Evolutionary conservation across 2,113 vertebrate genomes (phyloP).

Genomic region (Microcebus tavaratra): DNA sequence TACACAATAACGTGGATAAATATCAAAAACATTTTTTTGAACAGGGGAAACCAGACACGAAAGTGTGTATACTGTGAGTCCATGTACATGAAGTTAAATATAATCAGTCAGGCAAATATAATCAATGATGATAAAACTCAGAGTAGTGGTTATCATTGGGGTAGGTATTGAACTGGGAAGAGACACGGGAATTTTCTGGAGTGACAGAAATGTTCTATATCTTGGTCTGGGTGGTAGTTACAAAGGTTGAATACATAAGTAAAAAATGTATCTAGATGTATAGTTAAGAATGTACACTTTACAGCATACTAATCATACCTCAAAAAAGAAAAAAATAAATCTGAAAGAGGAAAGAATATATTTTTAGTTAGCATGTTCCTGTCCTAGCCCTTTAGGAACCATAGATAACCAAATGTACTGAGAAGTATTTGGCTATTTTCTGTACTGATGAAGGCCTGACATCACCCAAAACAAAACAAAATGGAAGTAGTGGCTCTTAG

Average conservation of each 20-base stretch:
- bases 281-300: not conserved
- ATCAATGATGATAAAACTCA: not conserved
- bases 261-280: not conserved
- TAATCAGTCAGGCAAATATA: not conserved
- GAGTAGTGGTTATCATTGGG: not conserved
- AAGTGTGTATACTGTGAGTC: not conserved
- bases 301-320: not conserved
- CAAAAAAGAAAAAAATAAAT: not conserved
- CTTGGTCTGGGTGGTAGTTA: not conserved
- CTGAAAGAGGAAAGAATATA: not conserved
- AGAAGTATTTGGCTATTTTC: not conserved
- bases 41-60: not conserved
- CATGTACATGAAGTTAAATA: not conserved
- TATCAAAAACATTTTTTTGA: not conserved
- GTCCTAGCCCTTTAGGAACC: not conserved
- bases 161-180: not conserved
- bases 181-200: not conserved
- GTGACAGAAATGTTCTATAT: not conserved
- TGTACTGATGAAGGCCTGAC: not conserved
- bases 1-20: not conserved
- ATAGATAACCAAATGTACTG: not conserved
- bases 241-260: not conserved
- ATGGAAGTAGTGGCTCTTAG: not conserved
- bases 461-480: not conserved
- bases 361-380: not conserved